Conservation (phyloP, 2,797 vertebrate genomes). For the Helostoma temminkii region DNA sequence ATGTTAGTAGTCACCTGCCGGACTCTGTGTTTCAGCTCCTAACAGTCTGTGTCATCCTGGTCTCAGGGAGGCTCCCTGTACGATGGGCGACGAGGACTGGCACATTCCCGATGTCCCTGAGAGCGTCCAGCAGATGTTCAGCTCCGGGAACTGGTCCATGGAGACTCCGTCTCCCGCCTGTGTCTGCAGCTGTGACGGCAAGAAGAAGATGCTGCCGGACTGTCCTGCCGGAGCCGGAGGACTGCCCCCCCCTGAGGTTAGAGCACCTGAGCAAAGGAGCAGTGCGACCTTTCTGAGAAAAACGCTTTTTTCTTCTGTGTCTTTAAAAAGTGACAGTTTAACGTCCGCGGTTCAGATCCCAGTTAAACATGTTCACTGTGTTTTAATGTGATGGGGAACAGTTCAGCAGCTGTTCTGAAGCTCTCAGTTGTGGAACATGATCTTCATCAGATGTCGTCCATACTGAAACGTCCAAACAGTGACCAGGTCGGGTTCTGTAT, state of each 20-base stretch:
- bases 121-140: conserved; percentile 84
- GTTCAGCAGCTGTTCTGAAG: no score
- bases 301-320: no score
- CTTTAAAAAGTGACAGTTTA: no score
- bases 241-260: conserved; percentile 92
- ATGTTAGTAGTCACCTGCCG: not conserved
- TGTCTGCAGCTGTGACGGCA: conserved; percentile 89
- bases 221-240: conserved; percentile 94
- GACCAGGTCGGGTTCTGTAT: no score
- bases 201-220: conserved; percentile 95
- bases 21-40: not conserved
- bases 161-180: conserved; percentile 93
- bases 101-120: conserved; percentile 79
- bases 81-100: conserved; percentile 86
- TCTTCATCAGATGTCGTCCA: no score
- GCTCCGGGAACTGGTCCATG: conserved; percentile 93
- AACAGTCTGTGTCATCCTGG: not conserved
- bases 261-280: not conserved
- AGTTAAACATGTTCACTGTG: no score
- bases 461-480: no score
- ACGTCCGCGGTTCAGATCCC: no score
- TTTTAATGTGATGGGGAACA: no score
- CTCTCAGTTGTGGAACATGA: no score
- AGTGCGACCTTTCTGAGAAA: no score
- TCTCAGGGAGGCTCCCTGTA: conserved; percentile 77